Evolutionary conservation across 2,888 invertebrate species (phyloP).

Genomic region (Biston betularia): DNA sequence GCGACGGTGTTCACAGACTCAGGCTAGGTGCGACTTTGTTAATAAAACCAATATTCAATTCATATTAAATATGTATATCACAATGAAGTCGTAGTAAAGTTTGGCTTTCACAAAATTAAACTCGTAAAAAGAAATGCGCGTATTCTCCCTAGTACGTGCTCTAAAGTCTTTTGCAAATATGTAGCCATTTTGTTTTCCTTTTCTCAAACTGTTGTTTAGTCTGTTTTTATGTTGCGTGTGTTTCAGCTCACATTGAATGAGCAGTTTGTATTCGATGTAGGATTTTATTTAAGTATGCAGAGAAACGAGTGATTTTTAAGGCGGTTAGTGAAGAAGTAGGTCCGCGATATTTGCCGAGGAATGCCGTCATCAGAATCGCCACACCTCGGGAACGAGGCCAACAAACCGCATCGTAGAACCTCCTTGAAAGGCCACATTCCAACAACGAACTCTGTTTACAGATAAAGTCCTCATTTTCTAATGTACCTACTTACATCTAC

Average conservation of each 20-base stretch:
- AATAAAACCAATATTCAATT: no score
- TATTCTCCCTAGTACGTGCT: conserved; percentile 36
- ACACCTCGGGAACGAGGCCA: conserved; percentile 74
- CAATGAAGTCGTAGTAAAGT: not conserved
- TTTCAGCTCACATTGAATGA: conserved; percentile 27
- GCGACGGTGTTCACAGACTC: no score
- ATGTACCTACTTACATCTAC: conserved; percentile 15
- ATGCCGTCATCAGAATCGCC: conserved; percentile 68
- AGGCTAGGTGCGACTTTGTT: no score
- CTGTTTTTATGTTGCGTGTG: conserved; percentile 21
- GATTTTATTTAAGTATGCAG: conserved; percentile 31
- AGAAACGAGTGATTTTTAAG: conserved; percentile 46
- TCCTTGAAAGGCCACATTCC: conserved; percentile 86
- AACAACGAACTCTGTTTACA: conserved; percentile 73
- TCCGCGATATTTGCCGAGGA: conserved; percentile 64
- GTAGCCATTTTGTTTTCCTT: conserved; percentile 30
- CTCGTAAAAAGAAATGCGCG: conserved; percentile 38
- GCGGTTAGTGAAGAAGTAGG: conserved; percentile 51
- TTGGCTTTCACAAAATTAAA: conserved; percentile 12
- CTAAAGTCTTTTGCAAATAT: conserved; percentile 30
- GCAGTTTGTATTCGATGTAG: conserved; percentile 39
- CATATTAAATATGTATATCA: no score
- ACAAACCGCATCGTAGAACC: conserved; percentile 64
- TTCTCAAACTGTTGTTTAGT: conserved; percentile 23
- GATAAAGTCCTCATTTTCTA: conserved; percentile 73